Percentiles rank a stretch among this genome's conserved stretches.
phyloP scores from a whole-genome alignment of 1,140 invertebrate genomes.

The Drosophila teissieri region DNA sequence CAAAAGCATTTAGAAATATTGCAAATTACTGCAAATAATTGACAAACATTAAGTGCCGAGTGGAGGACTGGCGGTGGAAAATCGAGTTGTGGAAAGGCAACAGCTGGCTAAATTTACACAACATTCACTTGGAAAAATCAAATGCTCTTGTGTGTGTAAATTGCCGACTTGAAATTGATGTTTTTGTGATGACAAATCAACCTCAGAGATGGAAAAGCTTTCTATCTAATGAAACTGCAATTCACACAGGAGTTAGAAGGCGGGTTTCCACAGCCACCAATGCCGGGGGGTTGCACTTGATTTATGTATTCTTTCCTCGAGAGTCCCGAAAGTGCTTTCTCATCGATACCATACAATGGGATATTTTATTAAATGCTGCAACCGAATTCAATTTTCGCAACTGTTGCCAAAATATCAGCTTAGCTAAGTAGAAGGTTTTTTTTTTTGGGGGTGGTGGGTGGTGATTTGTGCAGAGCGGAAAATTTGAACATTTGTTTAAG shows the following conservation, averaged over 20 bases:
- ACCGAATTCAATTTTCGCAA: slow-evolving; percentile 77
- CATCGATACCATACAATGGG: slow-evolving; percentile 62
- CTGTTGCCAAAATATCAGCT: slow-evolving; percentile 71
- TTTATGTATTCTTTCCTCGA: slow-evolving; percentile 61
- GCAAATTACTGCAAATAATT: slow-evolving; percentile 83
- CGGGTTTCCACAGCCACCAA: slow-evolving; percentile 2
- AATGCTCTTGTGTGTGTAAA: slow-evolving; percentile 49
- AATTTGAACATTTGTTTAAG: slow-evolving; percentile 80
- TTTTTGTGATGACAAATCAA: slow-evolving; percentile 59
- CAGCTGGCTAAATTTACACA: slow-evolving; percentile 59
- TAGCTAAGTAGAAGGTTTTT: slow-evolving; percentile 27
- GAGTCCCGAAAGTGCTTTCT: slow-evolving; percentile 64
- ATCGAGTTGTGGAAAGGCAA: slow-evolving; percentile 10
- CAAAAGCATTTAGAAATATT: slow-evolving; percentile 77
- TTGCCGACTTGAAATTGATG: slow-evolving; percentile 42
- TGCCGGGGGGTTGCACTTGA: slow-evolving; percentile 66
- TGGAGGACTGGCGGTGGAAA: background rate
- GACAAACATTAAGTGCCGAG: slow-evolving; percentile 73
- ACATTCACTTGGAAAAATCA: slow-evolving; percentile 37
- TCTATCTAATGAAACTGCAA: slow-evolving; percentile 73
- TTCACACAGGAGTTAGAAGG: slow-evolving; percentile 28
- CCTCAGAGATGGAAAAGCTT: slow-evolving; percentile 60
- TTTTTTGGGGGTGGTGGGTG: slow-evolving; percentile 1
- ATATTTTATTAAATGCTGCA: slow-evolving; percentile 58
- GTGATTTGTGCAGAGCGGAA: slow-evolving; percentile 23